Base-by-base conservation (phyloP, 2,113 vertebrate genomes). In the Carollia perspicillata region DNA sequence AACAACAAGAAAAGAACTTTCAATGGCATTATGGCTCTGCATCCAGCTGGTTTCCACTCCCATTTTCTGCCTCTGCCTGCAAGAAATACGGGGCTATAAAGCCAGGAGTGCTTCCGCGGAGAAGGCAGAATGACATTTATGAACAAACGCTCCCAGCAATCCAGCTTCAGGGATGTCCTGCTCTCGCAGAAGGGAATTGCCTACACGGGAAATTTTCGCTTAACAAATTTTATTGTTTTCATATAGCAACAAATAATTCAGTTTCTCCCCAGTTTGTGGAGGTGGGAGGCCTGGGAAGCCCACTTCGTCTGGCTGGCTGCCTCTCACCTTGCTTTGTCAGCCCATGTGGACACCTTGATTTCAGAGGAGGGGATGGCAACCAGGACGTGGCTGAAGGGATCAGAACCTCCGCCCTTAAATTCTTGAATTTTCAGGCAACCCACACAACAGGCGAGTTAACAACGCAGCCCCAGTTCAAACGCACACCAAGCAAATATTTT, bases 181-280 rank as follows among this genome's bases (percentile, higher is more conserved):
- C 33, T 42, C 91, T 72, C 18, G 26, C 78, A 58, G 69, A 49
- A 47, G 63, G 84, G 84, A 63, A 88, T 86, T 80, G 77, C 92
- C 91, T 96, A 92, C 51, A 49, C 6, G 42, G 92, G 96, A 97
- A 95, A 90, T 77, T 93, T 97, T 84, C 90, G 87, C 90, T 95
- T 97, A 97, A 97, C 94, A 86, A 47, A 94, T 97, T 95, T 97
- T 89, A 92, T 93, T 86, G 53, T 81, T 97, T 96, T 85, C 79
- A 97, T 84, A 93, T 84, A 91, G 2, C 5, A 63, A 77, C 95
- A 74, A 95, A 89, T 69, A 95, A 95, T 95, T 69, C 95, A 83
- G 94, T 53, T 20, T 86, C 28, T 75, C 83, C 74, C 58, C 88
- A 37, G 7, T n/a, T 28, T 72, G 95, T 40, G 5, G 60, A 83